These are phyloP conservation scores for Mesaphorura yosii DNA, from an alignment of 1,140 invertebrate genomes.

Conservation along the genomic window DNA sequence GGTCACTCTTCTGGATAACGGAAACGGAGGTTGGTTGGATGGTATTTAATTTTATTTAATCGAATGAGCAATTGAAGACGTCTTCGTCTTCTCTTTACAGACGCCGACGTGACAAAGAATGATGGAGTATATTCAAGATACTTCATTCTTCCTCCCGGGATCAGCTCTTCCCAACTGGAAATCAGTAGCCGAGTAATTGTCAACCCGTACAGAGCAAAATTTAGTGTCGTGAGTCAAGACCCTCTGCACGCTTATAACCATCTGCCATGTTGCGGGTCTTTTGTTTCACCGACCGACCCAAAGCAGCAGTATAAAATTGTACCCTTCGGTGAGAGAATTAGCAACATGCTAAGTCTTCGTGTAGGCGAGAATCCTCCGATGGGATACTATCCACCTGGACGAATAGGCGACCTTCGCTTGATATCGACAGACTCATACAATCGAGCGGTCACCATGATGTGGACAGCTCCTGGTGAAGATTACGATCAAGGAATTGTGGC, in stretches of 20 bases:
- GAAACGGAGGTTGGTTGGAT: constrained; percentile 44
- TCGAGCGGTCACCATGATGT: constrained; percentile 35
- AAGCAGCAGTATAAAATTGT: constrained; percentile 29
- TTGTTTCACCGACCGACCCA: constrained; percentile 23
- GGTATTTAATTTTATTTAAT: neutral
- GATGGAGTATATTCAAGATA: constrained; percentile 56
- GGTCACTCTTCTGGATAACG: constrained; percentile 44
- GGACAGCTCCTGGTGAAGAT: constrained; percentile 45
- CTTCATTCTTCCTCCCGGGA: constrained; percentile 41
- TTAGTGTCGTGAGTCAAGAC: constrained; percentile 24
- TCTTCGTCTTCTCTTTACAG: constrained; percentile 35
- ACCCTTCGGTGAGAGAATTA: constrained; percentile 20
- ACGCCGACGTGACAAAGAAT: constrained; percentile 51
- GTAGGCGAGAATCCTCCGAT: constrained; percentile 35
- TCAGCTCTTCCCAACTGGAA: constrained; percentile 18
- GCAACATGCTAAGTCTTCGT: constrained; percentile 37
- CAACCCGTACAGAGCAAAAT: constrained; percentile 28
- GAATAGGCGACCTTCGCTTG: constrained; percentile 39
- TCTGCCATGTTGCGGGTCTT: constrained; percentile 25
- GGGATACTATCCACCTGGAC: constrained; percentile 26
- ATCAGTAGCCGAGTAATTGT: constrained; percentile 27
- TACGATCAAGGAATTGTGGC: constrained; percentile 27
- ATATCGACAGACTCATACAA: constrained; percentile 36
- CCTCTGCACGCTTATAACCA: neutral
- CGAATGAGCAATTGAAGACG: too few species aligned